A percentile compares a stretch with the other conserved stretches of the same genome.
Evolutionary conservation across 2,888 invertebrate species (phyloP).

Genomic region (Agrotis ipsilon): DNA sequence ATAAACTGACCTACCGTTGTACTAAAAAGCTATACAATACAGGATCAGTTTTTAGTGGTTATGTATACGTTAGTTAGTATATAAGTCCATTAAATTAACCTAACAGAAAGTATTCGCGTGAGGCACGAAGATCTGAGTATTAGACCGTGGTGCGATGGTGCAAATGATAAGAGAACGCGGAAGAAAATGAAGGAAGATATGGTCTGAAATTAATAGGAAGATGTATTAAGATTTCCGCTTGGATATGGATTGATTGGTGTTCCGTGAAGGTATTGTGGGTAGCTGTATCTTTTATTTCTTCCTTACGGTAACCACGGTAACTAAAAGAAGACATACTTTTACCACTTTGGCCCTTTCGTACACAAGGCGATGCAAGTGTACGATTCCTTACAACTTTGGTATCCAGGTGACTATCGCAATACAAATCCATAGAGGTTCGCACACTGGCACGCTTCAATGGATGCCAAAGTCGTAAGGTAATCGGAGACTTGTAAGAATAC

Average conservation of each 20-base stretch:
- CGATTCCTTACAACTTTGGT: too few relatives aligned
- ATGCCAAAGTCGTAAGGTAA: too few relatives aligned
- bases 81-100: conserved; percentile 56
- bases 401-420: too few relatives aligned
- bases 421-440: too few relatives aligned
- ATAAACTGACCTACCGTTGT: neutral
- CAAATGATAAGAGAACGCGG: conserved; percentile 46
- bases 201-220: neutral
- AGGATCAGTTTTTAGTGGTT: neutral
- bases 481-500: too few relatives aligned
- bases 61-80: conserved; percentile 7
- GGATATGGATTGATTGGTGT: conserved; percentile 3
- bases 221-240: neutral
- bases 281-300: too few relatives aligned
- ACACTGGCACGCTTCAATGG: too few relatives aligned
- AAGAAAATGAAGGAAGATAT: conserved; percentile 1
- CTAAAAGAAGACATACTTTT: neutral
- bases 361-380: too few relatives aligned
- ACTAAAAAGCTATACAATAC: neutral
- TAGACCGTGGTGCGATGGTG: conserved; percentile 71
- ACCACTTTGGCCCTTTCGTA: too few relatives aligned
- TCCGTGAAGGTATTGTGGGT: neutral
- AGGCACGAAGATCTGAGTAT: conserved; percentile 73
- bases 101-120: conserved; percentile 72
- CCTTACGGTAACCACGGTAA: too few relatives aligned